Conservation (phyloP, 1,140 invertebrate genomes). For the Panulirus ornatus region DNA sequence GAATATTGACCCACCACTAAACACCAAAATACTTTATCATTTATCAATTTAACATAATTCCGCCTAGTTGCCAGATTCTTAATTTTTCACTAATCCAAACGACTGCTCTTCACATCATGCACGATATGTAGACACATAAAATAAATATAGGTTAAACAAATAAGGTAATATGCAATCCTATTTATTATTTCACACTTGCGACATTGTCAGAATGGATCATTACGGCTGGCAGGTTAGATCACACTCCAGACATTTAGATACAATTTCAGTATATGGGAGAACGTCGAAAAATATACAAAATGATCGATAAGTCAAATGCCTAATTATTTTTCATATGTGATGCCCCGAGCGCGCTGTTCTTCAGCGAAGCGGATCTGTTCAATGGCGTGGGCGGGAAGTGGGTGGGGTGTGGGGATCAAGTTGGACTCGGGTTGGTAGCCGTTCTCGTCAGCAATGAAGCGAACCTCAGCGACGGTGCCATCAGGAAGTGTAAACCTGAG, state of each 20-base stretch:
- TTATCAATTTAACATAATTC: too few species aligned
- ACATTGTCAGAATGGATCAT: neutral
- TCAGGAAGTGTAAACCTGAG: constrained; percentile 15
- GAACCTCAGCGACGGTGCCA: constrained; percentile 4
- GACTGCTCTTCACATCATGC: too few species aligned
- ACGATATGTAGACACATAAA: too few species aligned
- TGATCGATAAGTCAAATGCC: neutral
- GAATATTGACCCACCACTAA: too few species aligned
- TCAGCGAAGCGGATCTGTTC: constrained; percentile 20
- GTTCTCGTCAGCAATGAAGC: constrained; percentile 54
- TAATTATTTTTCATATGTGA: neutral
- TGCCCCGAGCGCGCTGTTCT: constrained; percentile 15
- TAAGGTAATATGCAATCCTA: neutral
- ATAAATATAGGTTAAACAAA: too few species aligned
- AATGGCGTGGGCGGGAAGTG: constrained; percentile 14
- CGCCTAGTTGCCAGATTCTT: too few species aligned
- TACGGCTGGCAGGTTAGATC: neutral
- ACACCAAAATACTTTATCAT: too few species aligned
- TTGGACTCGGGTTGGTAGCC: constrained; percentile 21
- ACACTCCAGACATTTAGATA: neutral
- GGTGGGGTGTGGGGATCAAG: constrained; percentile 21
- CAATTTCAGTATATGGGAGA: neutral
- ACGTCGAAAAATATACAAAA: neutral
- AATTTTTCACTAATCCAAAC: too few species aligned
- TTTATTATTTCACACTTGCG: neutral